Conservation (phyloP, 1,140 invertebrate species). For the Caerostris darwini region DNA sequence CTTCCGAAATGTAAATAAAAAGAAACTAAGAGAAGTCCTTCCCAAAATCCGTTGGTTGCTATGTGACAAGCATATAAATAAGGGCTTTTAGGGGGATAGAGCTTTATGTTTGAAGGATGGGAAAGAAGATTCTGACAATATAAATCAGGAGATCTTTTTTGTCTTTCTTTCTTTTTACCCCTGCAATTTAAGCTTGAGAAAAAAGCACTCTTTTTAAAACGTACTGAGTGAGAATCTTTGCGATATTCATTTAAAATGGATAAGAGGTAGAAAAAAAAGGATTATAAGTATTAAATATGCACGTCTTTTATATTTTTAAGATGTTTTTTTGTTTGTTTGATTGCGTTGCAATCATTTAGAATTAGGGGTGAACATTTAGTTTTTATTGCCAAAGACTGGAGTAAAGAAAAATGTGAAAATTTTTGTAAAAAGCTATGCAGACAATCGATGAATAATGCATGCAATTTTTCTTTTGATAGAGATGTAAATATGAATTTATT, state of each 20-base stretch:
- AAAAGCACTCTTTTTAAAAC: not conserved
- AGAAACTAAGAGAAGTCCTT: not conserved
- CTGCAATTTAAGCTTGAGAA: not conserved
- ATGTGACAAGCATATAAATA: slow-evolving; percentile 53
- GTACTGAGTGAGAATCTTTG: not conserved
- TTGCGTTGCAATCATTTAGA: not conserved
- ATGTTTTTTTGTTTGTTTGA: not conserved
- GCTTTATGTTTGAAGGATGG: slow-evolving; percentile 13
- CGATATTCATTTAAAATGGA: not conserved
- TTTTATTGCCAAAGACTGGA: not conserved
- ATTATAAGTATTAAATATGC: not conserved
- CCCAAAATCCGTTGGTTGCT: not conserved
- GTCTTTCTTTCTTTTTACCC: not conserved
- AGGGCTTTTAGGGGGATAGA: not conserved
- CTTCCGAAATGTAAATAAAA: slow-evolving; percentile 35
- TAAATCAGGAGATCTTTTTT: slow-evolving; percentile 3
- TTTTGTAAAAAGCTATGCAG: not conserved
- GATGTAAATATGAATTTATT: not conserved
- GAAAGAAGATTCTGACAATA: slow-evolving; percentile 6
- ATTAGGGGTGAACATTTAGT: not conserved
- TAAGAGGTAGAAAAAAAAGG: not conserved
- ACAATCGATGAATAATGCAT: not conserved
- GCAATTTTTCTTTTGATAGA: not conserved
- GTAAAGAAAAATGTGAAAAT: not conserved
- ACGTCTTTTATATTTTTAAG: not conserved